Evolutionary conservation across 2,113 vertebrate species (phyloP).

Genomic region (Amblyopsis rosae): DNA sequence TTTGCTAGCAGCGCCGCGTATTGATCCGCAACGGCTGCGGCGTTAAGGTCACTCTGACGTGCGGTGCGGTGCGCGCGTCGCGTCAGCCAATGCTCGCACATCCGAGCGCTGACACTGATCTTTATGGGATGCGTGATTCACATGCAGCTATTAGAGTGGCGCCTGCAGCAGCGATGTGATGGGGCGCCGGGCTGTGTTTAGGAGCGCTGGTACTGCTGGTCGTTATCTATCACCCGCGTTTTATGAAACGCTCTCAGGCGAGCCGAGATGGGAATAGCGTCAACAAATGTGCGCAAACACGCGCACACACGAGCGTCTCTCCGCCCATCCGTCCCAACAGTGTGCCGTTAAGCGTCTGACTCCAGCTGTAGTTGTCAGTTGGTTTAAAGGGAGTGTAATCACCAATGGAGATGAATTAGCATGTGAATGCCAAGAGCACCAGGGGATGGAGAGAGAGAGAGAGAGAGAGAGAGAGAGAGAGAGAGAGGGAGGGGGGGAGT

Average conservation of each 20-base stretch:
- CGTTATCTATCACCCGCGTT: constrained; percentile 61
- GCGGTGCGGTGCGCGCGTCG: constrained; percentile 57
- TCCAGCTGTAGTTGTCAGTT: constrained; percentile 94
- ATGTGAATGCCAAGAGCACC: constrained; percentile 88
- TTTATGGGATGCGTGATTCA: constrained; percentile 67
- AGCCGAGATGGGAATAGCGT: constrained; percentile 49
- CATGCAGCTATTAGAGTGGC: constrained; percentile 62
- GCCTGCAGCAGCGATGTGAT: constrained; percentile 54
- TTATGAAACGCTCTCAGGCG: constrained; percentile 42
- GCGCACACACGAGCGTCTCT: constrained; percentile 25
- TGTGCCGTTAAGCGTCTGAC: constrained; percentile 81
- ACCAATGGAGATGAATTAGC: constrained; percentile 94
- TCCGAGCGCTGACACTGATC: constrained; percentile 70
- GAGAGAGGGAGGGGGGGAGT: constrained; percentile 59
- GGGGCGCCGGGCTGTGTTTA: constrained; percentile 42
- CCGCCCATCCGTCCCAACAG: constrained; percentile 56
- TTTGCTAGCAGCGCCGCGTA: constrained; percentile 16
- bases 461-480: constrained; percentile 36
- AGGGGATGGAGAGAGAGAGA: constrained; percentile 28
- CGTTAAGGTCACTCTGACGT: too few relatives aligned
- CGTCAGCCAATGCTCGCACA: constrained; percentile 54
- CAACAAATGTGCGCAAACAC: constrained; percentile 24
- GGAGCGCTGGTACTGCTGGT: constrained; percentile 52
- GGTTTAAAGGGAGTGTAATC: constrained; percentile 93
- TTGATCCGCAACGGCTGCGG: constrained; percentile 27